Percentiles rank a stretch among this genome's conserved stretches.
These are phyloP conservation scores for Drosophila setifemur DNA, from an alignment of 1,140 invertebrate species.

Conservation along the genomic window DNA sequence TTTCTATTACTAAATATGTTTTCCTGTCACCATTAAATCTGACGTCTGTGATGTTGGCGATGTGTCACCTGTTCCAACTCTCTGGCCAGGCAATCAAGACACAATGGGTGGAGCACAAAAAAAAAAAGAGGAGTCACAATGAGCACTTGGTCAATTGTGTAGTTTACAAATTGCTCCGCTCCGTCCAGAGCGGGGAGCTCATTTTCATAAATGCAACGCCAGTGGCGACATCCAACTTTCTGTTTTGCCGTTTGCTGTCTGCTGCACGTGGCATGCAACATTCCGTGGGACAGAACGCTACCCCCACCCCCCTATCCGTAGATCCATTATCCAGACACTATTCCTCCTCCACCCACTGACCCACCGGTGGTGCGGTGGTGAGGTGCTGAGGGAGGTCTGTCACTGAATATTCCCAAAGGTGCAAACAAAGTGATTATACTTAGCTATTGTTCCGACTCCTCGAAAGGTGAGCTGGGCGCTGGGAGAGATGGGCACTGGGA, in stretches of 20 bases:
- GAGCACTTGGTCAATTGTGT: slow-evolving; percentile 73
- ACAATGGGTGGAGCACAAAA: slow-evolving; percentile 13
- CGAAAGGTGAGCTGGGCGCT: slow-evolving; percentile 32
- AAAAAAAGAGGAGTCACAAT: slow-evolving; percentile 1
- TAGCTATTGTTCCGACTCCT: slow-evolving; percentile 73
- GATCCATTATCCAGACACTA: slow-evolving; percentile 33
- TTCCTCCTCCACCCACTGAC: slow-evolving; percentile 4
- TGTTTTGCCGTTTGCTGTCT: background rate
- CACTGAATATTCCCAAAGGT: slow-evolving; percentile 77
- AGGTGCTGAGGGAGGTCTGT: slow-evolving; percentile 71
- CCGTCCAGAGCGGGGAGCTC: slow-evolving; percentile 40
- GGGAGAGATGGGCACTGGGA: background rate
- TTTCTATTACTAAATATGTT: too few relatives aligned
- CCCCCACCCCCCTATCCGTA: background rate
- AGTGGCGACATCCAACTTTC: slow-evolving; percentile 8
- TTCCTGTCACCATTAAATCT: slow-evolving; percentile 7
- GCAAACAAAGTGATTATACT: slow-evolving; percentile 81
- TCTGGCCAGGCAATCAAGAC: slow-evolving; percentile 46
- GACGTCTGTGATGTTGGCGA: slow-evolving; percentile 15
- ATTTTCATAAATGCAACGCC: slow-evolving; percentile 74
- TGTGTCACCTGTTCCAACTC: slow-evolving; percentile 24
- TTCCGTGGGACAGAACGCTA: too few relatives aligned
- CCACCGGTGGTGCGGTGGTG: slow-evolving; percentile 47
- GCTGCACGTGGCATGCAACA: slow-evolving; percentile 26
- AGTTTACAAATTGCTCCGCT: slow-evolving; percentile 68